These are phyloP conservation scores for Spodoptera littoralis DNA, from an alignment of 2,888 invertebrate species.

Conservation along the genomic window DNA sequence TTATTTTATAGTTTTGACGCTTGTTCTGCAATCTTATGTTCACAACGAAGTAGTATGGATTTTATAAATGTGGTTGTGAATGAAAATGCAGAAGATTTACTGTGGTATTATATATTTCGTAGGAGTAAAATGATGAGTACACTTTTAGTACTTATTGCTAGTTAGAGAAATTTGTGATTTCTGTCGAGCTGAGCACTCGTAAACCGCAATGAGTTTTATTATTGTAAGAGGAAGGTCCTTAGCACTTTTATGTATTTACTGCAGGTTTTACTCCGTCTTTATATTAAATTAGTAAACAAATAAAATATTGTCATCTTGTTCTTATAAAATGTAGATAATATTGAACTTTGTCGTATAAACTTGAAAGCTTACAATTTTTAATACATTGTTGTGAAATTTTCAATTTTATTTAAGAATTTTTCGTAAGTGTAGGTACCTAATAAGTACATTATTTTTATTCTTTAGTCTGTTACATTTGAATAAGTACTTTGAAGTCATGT, in stretches of 20 bases:
- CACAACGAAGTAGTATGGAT: conserved; percentile 66
- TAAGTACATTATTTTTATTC: conserved; percentile 45
- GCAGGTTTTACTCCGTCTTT: conserved; percentile 72
- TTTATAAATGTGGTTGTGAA: conserved; percentile 76
- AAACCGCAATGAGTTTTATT: conserved; percentile 62
- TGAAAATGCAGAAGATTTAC: conserved; percentile 62
- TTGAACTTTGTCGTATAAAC: conserved; percentile 34
- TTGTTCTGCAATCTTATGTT: conserved; percentile 63
- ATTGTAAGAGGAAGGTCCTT: conserved; percentile 53
- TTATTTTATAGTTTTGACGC: conserved; percentile 30
- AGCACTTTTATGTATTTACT: conserved; percentile 59
- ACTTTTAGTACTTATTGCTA: conserved; percentile 74
- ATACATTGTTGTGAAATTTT: conserved; percentile 22
- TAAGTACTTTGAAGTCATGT: conserved; percentile 8
- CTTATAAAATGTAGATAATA: conserved; percentile 44
- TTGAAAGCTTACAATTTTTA: conserved; percentile 41
- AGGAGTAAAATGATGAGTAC: conserved; percentile 66
- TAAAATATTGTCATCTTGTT: conserved; percentile 42
- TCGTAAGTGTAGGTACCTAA: conserved; percentile 15
- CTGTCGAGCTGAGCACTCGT: conserved; percentile 64
- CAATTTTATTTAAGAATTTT: conserved; percentile 38
- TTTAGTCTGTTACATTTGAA: conserved; percentile 23
- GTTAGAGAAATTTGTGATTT: conserved; percentile 71
- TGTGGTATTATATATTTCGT: conserved; percentile 67
- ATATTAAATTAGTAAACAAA: conserved; percentile 55